A percentile compares a stretch with the other conserved stretches of the same genome.
Conservation (phyloP, 2,888 invertebrate genomes). For the Physocephala rufipes region DNA sequence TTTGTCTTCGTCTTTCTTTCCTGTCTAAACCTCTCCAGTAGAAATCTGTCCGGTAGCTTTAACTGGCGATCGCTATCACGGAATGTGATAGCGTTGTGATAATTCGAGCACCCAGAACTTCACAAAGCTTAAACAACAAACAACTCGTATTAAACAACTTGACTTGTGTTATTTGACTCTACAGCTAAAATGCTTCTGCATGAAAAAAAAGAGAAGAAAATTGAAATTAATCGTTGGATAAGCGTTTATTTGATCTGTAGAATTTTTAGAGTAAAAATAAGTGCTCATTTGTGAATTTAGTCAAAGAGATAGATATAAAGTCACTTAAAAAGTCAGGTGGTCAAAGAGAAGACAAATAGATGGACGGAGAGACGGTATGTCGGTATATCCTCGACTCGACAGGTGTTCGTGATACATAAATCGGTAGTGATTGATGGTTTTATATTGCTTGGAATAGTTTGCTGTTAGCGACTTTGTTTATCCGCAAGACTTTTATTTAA, state of each 20-base stretch:
- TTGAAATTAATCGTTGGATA: slow-evolving; percentile 24
- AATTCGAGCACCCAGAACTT: background rate
- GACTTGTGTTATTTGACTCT: background rate
- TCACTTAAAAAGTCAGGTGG: too few species aligned
- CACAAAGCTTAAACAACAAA: too few species aligned
- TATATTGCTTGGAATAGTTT: slow-evolving; percentile 27
- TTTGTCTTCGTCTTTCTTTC: background rate
- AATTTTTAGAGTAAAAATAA: too few species aligned
- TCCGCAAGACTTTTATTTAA: slow-evolving; percentile 29
- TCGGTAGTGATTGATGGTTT: background rate
- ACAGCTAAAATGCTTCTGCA: background rate
- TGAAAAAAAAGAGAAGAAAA: slow-evolving; percentile 30
- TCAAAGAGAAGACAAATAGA: too few species aligned
- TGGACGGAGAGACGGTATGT: slow-evolving; percentile 2
- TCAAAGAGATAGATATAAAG: too few species aligned
- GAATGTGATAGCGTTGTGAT: slow-evolving; percentile 7
- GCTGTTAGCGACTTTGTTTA: slow-evolving; percentile 26
- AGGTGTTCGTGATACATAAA: background rate
- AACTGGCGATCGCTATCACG: background rate
- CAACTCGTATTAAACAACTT: too few species aligned
- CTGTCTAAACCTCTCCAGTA: background rate
- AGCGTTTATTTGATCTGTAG: slow-evolving; percentile 23
- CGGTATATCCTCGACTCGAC: too few species aligned
- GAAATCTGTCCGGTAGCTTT: background rate
- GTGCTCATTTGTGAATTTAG: too few species aligned